Base-by-base conservation (phyloP, 2,797 vertebrate genomes). In the Perdix hodgsoniae region DNA sequence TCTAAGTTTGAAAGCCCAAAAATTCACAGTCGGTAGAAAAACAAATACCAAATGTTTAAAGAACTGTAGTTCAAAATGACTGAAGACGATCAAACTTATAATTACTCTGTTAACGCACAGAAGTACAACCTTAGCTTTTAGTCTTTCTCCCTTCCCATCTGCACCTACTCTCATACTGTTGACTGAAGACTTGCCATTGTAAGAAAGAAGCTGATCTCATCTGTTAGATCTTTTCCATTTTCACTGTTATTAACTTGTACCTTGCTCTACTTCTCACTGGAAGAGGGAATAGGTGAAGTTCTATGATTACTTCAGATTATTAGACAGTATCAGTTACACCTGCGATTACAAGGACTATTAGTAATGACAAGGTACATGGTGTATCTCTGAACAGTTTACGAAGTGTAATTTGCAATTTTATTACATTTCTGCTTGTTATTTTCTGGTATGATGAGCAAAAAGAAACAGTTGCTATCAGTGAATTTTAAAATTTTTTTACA, bases 401-500 rank as follows among this genome's bases (percentile, higher is more conserved):
- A 47, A 70, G 2, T 56, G 56, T 33, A 47, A 90, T 83, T 26
- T 8, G 63, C 60, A 73, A 70, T 22, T 86, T 67, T 40, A 10
- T 57, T 80, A 19, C 37, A 82, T n/a, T 82, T 88, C 80, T 91
- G 91, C 72, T 90, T 93, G 75, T 65, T 86, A 94, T 90, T 81
- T 93, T 90, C 83, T 88, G 22, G 39, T 70, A 93, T 47, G 88
- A 90, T 52, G 91, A 92, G 31, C 59, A 88, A 56, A 92, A 91
- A 78, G 87, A 88, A 90, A 76, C 66, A 92, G 96, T 91, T 88
- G 85, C 66, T 94, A 94, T 52, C 74, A 70, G 8, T 64, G 90
- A 96, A 92, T 83, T 91, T 95, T 70, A 95, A 86, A 96, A 93
- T 39, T 94, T 37, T 71, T 81, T 75, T 60, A 56, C 78, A 92